phyloP scores from a whole-genome alignment of 2,888 invertebrate genomes.

The Rosalia funebris region DNA sequence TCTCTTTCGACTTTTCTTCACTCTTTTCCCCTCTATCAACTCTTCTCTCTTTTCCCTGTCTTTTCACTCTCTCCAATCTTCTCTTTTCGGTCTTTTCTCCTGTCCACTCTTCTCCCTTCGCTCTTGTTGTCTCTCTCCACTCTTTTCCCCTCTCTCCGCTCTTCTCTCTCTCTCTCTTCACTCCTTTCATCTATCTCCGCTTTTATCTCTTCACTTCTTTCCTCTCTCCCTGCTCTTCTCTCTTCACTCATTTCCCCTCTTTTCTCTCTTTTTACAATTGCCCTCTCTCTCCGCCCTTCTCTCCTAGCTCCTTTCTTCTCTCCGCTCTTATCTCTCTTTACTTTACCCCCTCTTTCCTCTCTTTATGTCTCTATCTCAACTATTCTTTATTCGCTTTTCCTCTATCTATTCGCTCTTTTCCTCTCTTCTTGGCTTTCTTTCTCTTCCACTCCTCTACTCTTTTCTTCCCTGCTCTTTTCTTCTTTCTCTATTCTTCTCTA shows the following conservation, averaged over 20 bases:
- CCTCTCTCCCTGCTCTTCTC: background rate
- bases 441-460: background rate
- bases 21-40: background rate
- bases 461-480: background rate
- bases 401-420: background rate
- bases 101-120: background rate
- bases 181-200: background rate
- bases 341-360: background rate
- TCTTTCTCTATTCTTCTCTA: background rate
- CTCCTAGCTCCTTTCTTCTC: background rate
- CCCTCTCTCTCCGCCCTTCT: constrained; percentile 1
- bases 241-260: background rate
- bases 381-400: too few relatives aligned
- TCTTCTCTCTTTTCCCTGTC: background rate
- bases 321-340: background rate
- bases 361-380: background rate
- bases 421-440: background rate
- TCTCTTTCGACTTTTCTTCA: background rate
- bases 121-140: background rate
- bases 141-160: constrained; percentile 1
- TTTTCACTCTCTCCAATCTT: background rate
- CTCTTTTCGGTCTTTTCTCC: background rate
- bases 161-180: background rate
- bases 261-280: background rate
- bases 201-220: background rate